These are phyloP conservation scores for Argyresthia albistria DNA, from an alignment of 2,888 invertebrate genomes.

Conservation along the genomic window DNA sequence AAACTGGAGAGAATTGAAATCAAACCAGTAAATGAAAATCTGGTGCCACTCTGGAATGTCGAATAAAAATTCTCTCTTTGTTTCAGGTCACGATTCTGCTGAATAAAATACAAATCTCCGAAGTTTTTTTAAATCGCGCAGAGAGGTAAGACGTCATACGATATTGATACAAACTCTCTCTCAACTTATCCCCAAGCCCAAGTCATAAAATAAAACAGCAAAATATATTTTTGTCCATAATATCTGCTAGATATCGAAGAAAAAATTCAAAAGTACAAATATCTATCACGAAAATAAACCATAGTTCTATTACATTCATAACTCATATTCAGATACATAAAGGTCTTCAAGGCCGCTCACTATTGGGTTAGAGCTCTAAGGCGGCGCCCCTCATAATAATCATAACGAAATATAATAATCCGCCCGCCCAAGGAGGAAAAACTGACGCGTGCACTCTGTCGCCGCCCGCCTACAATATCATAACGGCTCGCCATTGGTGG, in stretches of 20 bases:
- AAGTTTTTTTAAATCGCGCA: slow-evolving; percentile 34
- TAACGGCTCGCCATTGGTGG: slow-evolving; percentile 68
- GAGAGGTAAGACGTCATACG: slow-evolving; percentile 31
- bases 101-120: slow-evolving; percentile 57
- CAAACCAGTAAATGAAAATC: neutral
- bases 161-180: slow-evolving; percentile 27
- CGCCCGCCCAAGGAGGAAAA: slow-evolving; percentile 64
- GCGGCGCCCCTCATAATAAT: slow-evolving; percentile 48
- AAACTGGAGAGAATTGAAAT: neutral
- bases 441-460: slow-evolving; percentile 32
- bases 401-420: slow-evolving; percentile 66
- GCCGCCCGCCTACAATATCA: slow-evolving; percentile 70
- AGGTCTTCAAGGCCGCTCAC: neutral
- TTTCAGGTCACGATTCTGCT: slow-evolving; percentile 56
- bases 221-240: too few species aligned
- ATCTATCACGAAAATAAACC: neutral
- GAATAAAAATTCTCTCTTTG: slow-evolving; percentile 43
- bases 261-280: neutral
- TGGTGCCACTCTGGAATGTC: slow-evolving; percentile 19
- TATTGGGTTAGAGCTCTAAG: slow-evolving; percentile 22
- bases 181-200: slow-evolving; percentile 11
- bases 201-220: neutral
- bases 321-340: neutral
- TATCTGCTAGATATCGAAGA: neutral
- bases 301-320: neutral